These are phyloP conservation scores for Avahi laniger DNA, from an alignment of 2,797 vertebrate genomes.

Conservation along the genomic window DNA sequence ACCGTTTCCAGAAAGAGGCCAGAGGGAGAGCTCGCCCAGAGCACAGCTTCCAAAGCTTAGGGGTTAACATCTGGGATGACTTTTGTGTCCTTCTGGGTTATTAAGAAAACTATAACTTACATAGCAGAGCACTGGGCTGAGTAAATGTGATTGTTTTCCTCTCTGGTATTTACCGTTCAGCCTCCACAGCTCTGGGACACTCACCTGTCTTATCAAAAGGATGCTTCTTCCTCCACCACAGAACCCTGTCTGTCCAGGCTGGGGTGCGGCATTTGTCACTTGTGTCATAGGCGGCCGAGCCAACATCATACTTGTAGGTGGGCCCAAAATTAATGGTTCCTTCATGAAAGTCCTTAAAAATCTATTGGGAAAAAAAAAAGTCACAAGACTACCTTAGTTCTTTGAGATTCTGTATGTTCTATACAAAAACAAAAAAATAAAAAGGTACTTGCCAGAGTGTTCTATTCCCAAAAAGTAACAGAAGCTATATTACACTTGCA, in stretches of 20 bases:
- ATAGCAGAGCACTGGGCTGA: fast-evolving
- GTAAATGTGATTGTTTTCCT: fast-evolving
- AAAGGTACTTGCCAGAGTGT: neutral
- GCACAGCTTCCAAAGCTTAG: neutral
- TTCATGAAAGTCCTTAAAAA: conserved; percentile 90
- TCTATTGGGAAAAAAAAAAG: conserved; percentile 77
- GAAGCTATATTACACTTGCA: neutral
- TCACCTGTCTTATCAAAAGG: conserved; percentile 85
- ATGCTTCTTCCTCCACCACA: conserved; percentile 88
- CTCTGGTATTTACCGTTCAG: fast-evolving
- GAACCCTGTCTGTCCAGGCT: conserved; percentile 89
- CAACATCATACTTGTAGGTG: conserved; percentile 89
- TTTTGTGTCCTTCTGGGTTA: neutral
- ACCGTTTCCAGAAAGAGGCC: neutral
- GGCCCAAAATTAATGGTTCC: conserved; percentile 88
- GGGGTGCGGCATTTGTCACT: conserved; percentile 90
- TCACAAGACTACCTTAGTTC: neutral
- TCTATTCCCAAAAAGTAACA: neutral
- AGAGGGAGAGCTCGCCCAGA: neutral
- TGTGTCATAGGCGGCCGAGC: conserved; percentile 88
- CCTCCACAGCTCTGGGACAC: fast-evolving
- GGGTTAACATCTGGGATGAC: neutral
- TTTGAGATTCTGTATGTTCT: fast-evolving
- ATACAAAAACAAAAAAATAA: neutral
- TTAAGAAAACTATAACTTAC: too few relatives aligned